Evolutionary conservation across 1,140 invertebrate genomes (phyloP), one percentile per base, ranked within the genome.

Genomic region (Bombus ignitus): DNA sequence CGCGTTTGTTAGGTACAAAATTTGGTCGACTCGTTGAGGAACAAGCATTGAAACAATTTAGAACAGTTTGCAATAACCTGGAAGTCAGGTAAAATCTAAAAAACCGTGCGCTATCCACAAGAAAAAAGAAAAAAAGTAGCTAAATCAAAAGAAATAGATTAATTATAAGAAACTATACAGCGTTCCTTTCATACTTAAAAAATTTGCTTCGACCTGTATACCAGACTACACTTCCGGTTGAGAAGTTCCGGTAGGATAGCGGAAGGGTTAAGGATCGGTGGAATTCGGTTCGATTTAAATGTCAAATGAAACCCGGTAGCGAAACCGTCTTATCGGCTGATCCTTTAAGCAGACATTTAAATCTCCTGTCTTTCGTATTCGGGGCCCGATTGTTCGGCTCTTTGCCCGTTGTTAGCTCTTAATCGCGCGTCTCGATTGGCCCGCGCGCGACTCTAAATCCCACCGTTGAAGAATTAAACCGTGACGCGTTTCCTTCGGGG

Each of bases 291-390:
- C 80, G 71, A 82, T 82, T 82, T 82, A 82, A 82, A 82, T 82
- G 70, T 75, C 15, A 82, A 82, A 82, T 82, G 72, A 82, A 82
- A 75, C 81, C 47, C 32, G 39, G 42, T 42, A 22, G 57, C 25
- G 81, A 71, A 59, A 82, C 71, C 57, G 32, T 82, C 81, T 82
- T 82, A 82, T 82, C 81, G 71, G 42, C 81, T 82, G 81, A 82
- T 82, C 81, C 81, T 70, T 82, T 82, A 82, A 82, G 81, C 81
- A 35, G 81, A 82, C 81, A 47, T 82, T 82, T 75, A 82, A 75
- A 82, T 82, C 80, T 82, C 35, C 80, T 44, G 53, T 39, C 71
- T 32, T 74, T 65, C 70, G 80, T 65, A 59, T 81, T 37, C 39
- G 13, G 53, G 15, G 28, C 37, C 18, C 10, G 37, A 80, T 70